Percentiles rank a stretch among this genome's conserved stretches.
phyloP scores from a whole-genome alignment of 2,113 vertebrate species.

The Otocyon megalotis region DNA sequence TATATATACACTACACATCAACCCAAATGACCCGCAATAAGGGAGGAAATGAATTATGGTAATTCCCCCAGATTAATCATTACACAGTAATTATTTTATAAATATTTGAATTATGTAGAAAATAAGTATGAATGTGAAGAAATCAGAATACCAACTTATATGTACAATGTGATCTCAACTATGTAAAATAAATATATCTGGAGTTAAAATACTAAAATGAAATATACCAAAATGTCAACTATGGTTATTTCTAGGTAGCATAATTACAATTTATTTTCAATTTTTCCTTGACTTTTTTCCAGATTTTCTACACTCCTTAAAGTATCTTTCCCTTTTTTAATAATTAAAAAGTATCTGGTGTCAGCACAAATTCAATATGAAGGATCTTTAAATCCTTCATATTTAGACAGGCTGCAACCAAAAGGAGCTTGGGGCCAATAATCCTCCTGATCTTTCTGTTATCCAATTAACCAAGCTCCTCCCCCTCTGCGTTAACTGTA shows the following conservation, averaged over 20 bases:
- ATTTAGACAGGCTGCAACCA: neutral
- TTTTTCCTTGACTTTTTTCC: neutral
- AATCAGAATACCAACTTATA: constrained; percentile 50
- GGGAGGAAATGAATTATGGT: neutral
- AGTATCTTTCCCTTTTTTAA: neutral
- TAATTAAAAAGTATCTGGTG: constrained; percentile 16
- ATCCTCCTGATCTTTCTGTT: neutral
- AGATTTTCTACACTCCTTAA: constrained; percentile 57
- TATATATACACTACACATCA: neutral
- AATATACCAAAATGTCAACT: constrained; percentile 29
- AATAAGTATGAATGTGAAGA: constrained; percentile 34
- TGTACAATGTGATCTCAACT: neutral
- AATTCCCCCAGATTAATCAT: constrained; percentile 3
- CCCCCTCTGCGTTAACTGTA: neutral
- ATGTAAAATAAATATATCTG: constrained; percentile 53
- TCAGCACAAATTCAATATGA: constrained; percentile 19
- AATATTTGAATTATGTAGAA: constrained; percentile 49
- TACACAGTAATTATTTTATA: constrained; percentile 41
- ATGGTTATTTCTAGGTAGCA: neutral
- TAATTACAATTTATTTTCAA: constrained; percentile 35
- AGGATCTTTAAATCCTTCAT: constrained; percentile 12
- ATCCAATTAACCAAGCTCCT: constrained; percentile 21
- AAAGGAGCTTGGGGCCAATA: constrained; percentile 6
- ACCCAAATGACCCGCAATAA: constrained; percentile 18
- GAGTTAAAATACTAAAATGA: constrained; percentile 28